Evolutionary conservation across 1,140 invertebrate genomes (phyloP).

Genomic region (Zaprionus taronus): DNA sequence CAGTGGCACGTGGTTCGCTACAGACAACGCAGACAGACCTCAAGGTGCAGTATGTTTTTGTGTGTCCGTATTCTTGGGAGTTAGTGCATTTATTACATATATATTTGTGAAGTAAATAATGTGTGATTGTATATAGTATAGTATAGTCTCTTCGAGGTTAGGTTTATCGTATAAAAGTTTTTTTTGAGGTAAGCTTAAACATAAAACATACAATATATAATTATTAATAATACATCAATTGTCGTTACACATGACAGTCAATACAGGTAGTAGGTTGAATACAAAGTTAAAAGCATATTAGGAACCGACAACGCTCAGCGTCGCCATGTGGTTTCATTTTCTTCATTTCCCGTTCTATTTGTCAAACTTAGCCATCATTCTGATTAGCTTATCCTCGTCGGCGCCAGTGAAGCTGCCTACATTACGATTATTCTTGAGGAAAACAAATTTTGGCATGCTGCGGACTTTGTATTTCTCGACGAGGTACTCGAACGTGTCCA

Average conservation of each 20-base stretch:
- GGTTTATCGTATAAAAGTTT: neutral
- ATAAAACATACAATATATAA: neutral
- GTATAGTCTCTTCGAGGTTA: neutral
- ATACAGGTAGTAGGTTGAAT: neutral
- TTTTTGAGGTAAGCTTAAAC: neutral
- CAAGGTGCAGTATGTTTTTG: too few species aligned
- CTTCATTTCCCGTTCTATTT: neutral
- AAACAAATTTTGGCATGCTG: neutral
- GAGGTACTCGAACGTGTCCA: neutral
- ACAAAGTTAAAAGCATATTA: neutral
- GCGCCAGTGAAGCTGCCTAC: neutral
- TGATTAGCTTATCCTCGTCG: neutral
- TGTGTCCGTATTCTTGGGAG: too few species aligned
- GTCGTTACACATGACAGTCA: neutral
- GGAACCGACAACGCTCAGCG: neutral
- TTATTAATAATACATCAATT: neutral
- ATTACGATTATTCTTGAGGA: neutral
- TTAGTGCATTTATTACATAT: too few species aligned
- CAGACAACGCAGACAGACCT: too few species aligned
- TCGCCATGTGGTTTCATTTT: neutral
- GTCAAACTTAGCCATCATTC: neutral
- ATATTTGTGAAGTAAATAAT: too few species aligned
- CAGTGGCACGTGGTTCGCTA: too few species aligned
- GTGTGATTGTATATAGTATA: neutral
- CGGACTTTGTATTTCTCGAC: neutral